Conservation (phyloP, 2,113 vertebrate species). For the Piprites chloris region DNA sequence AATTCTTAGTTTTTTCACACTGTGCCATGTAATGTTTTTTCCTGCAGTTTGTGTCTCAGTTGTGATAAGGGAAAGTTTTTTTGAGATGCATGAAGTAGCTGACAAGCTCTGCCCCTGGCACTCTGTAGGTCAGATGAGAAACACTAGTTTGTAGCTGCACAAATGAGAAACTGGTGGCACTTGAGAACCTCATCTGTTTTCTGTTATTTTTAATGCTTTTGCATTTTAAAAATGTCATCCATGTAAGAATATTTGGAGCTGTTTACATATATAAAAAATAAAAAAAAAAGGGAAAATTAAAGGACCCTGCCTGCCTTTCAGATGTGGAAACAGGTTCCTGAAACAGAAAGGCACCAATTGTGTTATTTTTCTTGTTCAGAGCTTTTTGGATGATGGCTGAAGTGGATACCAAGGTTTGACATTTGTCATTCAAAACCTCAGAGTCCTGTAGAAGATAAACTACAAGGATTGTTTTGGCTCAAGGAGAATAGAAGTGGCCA, state of each 20-base stretch:
- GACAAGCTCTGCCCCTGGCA: constrained; percentile 10
- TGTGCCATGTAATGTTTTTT: neutral
- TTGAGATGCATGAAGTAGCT: neutral
- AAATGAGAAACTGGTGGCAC: neutral
- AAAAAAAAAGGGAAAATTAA: neutral
- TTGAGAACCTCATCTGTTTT: constrained; percentile 19
- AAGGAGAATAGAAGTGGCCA: neutral
- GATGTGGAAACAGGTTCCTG: constrained; percentile 8
- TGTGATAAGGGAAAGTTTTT: constrained; percentile 39
- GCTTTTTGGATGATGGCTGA: neutral
- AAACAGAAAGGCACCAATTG: neutral
- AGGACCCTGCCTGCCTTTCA: constrained; percentile 15
- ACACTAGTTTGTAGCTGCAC: neutral
- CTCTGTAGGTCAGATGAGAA: neutral
- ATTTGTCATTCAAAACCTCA: neutral
- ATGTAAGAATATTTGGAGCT: constrained; percentile 15
- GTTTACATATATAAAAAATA: neutral
- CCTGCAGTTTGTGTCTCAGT: constrained; percentile 19
- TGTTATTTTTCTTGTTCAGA: neutral
- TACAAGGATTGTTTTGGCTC: neutral
- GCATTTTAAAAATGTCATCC: constrained; percentile 25
- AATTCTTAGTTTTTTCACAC: neutral
- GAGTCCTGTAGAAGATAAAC: neutral
- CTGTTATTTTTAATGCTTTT: constrained; percentile 33
- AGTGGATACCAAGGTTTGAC: neutral